Conservation (phyloP, 2,113 vertebrate genomes). For the Isurus oxyrinchus region DNA sequence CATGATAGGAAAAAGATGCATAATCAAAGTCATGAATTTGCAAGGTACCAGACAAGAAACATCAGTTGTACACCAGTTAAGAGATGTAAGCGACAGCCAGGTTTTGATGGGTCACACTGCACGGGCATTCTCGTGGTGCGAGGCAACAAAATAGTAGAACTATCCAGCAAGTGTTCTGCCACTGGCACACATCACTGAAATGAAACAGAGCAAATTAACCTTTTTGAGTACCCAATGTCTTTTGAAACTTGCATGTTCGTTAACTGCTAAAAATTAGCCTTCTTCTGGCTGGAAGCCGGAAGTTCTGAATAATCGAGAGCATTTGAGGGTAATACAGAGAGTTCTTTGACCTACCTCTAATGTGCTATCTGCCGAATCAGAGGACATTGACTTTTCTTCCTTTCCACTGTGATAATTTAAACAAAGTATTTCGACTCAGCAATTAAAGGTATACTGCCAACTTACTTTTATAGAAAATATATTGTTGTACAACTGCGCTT, state of each 20-base stretch:
- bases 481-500: background rate
- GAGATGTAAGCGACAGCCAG: background rate
- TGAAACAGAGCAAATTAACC: no score
- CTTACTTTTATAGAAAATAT: background rate
- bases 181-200: no score
- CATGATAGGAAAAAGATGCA: background rate
- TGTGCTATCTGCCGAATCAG: background rate
- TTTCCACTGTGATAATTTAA: background rate
- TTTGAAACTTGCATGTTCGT: no score
- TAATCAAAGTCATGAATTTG: background rate
- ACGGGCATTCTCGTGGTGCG: background rate
- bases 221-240: no score
- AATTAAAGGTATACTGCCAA: background rate
- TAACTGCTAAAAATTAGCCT: no score
- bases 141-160: background rate
- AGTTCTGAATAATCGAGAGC: background rate
- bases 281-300: background rate
- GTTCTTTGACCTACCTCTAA: background rate
- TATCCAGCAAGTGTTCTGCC: no score
- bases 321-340: background rate
- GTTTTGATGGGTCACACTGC: background rate
- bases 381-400: background rate
- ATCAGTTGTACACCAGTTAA: background rate
- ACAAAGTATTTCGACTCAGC: background rate
- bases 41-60: background rate